Evolutionary conservation across 2,888 invertebrate species (phyloP), one percentile per base, ranked within the genome.

Genomic region (Abrostola tripartita): DNA sequence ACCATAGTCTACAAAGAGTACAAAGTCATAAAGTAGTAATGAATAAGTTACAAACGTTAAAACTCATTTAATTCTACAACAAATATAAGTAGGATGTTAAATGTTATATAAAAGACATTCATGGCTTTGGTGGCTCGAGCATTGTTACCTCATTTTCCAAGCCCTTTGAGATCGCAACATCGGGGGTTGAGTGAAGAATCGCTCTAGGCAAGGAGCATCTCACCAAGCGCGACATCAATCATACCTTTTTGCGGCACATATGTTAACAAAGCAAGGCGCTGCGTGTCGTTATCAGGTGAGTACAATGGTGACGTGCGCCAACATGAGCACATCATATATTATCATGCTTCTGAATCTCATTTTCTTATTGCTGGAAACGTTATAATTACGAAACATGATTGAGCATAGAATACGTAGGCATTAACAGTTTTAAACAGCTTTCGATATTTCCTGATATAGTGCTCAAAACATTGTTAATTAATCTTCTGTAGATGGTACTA

Each of bases 171-270:
- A 71, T 76, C 76, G 56, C 61, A 68, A 65, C 64, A 67, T 76
- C 71, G 24, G 55, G 65, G 70, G 68, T 62, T 67, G 68, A 68
- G 64, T 71, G 71, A 71, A 67, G 68, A 74, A 81, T 78, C 71
- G 72, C 68, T 74, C 53, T 68, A 71, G 70, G 68, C 70, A 68
- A 64, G 57, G 51, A 65, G 61, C 61, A 60, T 65, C 59, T 57
- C 54, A 55, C 71, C 37, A 35, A 68, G 66, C 44, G 53, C 38
- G 37, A 64, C 83, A 83, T 83, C 77, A 81, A 83, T 83, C 82
- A 81, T 83, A 68, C 63, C 64, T 81, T 75, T 80, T 81, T 82
- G 74, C 65, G 63, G 51, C 56, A 38, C 55, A 62, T 51, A 66
- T 65, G 53, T 55, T 62, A 58, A 78, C 75, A 75, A 75, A 69